Evolutionary conservation across 1,140 invertebrate species (phyloP).

Genomic region (Leptinotarsa defecta): DNA sequence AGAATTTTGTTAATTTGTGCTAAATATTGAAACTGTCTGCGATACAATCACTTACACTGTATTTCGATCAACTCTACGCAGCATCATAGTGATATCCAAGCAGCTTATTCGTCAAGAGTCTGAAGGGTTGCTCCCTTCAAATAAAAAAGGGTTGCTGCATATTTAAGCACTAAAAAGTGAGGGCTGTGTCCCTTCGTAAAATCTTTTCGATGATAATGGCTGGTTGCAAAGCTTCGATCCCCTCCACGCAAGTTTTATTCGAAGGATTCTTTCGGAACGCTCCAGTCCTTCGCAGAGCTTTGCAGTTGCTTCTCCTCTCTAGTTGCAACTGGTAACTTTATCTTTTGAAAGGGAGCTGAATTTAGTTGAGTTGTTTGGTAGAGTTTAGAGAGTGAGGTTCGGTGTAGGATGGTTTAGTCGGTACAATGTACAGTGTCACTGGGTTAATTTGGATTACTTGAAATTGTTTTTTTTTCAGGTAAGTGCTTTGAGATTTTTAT

Average conservation of each 20-base stretch:
- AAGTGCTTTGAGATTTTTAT: too few relatives aligned
- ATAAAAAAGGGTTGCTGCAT: constrained; percentile 41
- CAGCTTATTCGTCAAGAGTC: too few relatives aligned
- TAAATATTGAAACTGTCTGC: background rate
- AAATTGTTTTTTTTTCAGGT: too few relatives aligned
- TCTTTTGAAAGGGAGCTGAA: background rate
- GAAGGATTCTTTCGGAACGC: constrained; percentile 31
- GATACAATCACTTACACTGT: background rate
- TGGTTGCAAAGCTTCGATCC: constrained; percentile 27
- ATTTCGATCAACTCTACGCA: background rate
- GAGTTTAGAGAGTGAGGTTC: too few relatives aligned
- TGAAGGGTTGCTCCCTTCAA: constrained; percentile 3
- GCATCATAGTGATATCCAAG: too few relatives aligned
- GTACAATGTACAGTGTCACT: too few relatives aligned
- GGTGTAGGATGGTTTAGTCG: too few relatives aligned
- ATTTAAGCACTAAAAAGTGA: constrained; percentile 35
- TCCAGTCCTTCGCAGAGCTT: constrained; percentile 39
- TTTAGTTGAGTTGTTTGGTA: background rate
- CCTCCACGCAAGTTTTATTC: constrained; percentile 32
- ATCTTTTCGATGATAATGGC: constrained; percentile 7
- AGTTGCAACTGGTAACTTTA: background rate
- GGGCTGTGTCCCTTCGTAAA: constrained; percentile 29
- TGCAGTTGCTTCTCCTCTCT: background rate
- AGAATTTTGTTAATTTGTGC: background rate
- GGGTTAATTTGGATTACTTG: too few relatives aligned